These are phyloP conservation scores for Torymus aiolomorphi DNA, from an alignment of 2,888 invertebrate genomes.

Conservation along the genomic window DNA sequence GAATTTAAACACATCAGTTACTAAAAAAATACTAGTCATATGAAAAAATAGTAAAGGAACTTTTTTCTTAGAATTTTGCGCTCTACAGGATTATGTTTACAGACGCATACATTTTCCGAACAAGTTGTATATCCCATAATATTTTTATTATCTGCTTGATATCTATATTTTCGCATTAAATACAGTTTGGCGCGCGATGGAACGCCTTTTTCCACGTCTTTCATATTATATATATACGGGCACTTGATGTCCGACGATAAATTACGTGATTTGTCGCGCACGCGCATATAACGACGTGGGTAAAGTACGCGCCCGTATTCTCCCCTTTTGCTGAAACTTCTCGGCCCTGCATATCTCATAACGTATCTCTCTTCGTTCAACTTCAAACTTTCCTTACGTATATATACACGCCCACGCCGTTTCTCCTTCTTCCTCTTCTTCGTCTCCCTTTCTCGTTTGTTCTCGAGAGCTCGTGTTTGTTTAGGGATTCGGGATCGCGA, in stretches of 20 bases:
- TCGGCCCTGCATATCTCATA: conserved; percentile 15
- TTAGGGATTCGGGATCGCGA: conserved; percentile 53
- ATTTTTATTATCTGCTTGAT: no score
- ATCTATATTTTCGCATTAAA: no score
- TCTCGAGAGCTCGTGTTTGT: conserved; percentile 38
- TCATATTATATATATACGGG: background rate
- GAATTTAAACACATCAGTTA: no score
- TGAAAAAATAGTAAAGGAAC: no score
- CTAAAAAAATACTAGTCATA: no score
- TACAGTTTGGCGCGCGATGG: background rate
- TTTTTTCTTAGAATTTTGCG: no score
- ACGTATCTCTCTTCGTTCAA: conserved; percentile 12
- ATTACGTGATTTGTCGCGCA: conserved; percentile 24
- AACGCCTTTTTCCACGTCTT: no score
- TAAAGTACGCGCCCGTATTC: background rate
- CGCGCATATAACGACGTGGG: background rate
- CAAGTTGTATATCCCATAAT: no score
- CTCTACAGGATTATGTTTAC: no score
- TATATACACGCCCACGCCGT: background rate
- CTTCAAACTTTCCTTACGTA: background rate
- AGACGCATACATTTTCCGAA: no score
- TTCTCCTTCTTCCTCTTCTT: conserved; percentile 20
- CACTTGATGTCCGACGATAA: conserved; percentile 43
- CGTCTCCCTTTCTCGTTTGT: conserved; percentile 8
- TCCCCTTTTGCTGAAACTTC: conserved; percentile 20